Evolutionary conservation across 2,113 vertebrate genomes (phyloP).

Genomic region (Bubo blakistoni): DNA sequence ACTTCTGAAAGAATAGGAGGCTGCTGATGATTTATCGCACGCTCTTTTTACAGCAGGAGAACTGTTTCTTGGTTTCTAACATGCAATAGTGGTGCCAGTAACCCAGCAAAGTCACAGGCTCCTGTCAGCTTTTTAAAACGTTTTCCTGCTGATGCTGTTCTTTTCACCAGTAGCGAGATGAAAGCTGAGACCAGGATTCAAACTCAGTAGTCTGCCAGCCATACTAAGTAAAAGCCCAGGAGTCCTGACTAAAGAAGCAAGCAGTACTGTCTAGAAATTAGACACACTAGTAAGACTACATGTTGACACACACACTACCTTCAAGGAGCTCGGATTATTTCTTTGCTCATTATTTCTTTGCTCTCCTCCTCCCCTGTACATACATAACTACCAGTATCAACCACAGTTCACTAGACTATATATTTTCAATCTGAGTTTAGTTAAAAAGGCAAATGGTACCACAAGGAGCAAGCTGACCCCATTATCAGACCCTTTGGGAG

Average conservation of each 20-base stretch:
- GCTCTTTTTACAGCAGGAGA: not conserved
- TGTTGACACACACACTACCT: not conserved
- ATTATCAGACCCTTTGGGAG: slow-evolving; percentile 45
- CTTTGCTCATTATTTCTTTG: not conserved
- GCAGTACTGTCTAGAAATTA: not conserved
- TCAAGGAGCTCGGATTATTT: not conserved
- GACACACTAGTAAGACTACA: too few species aligned
- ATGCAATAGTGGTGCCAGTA: rapidly evolving
- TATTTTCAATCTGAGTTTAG: not conserved
- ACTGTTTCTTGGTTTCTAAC: not conserved
- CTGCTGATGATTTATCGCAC: not conserved
- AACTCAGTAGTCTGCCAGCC: not conserved
- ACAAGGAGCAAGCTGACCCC: slow-evolving; percentile 52
- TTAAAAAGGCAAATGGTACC: slow-evolving; percentile 3
- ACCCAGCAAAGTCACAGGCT: not conserved
- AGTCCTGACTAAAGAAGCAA: not conserved
- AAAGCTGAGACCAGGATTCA: not conserved
- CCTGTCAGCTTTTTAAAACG: not conserved
- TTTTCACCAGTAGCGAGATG: not conserved
- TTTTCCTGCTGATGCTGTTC: not conserved
- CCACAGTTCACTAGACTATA: not conserved
- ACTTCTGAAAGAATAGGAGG: not conserved
- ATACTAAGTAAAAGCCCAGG: not conserved
- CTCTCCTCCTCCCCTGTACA: not conserved
- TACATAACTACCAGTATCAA: not conserved